Evolutionary conservation across 2,888 invertebrate genomes (phyloP), one percentile per base, ranked within the genome.

Genomic region (Cetonia aurata): DNA sequence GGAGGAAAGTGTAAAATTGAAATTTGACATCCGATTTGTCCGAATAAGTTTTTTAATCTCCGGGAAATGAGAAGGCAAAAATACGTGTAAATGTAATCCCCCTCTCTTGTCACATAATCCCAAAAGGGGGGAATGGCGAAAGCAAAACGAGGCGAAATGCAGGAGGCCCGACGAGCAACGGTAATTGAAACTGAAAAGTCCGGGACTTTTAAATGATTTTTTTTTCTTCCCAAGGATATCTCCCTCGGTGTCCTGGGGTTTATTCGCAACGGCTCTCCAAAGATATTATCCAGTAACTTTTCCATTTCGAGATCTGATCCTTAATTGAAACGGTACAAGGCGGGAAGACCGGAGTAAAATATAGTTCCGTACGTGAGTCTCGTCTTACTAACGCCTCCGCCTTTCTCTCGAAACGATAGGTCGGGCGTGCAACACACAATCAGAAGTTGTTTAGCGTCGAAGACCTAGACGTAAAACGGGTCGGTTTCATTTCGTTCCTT

Each of bases 271-370:
- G 48, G 62, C 48, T 48, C 52, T 69, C 60, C 69, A 25, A 56
- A 67, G 67, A 67, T 67, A 67, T 67, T 56, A 53, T 67, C 62
- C 62, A 33, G 62, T 62, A 62, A 62, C 62, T 62, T 62, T 62
- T 62, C 62, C 62, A 56, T 67, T 67, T 67, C 67, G 55, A 44
- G 69, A 60, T 42, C 31, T 60, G 52, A 59, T 52, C 68, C 69
- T 69, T 69, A 69, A 69, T 69, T 60, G 69, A 59, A 60, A 60
- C 50, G 69, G 52, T 60, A 69, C 52, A 69, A 42, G 68, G 50
- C 17, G 19, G 52, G 52, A 59, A 42, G 48, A 17, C 19, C 46
- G 48, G 50, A 62, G 62, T 62, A 48, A 62, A 48, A 62, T 62
- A 62, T 62, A 62, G 62, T 62, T 62, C 48, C 31, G 48, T 62